Evolutionary conservation across 1,140 invertebrate species (phyloP).

Genomic region (Saccostrea echinata): DNA sequence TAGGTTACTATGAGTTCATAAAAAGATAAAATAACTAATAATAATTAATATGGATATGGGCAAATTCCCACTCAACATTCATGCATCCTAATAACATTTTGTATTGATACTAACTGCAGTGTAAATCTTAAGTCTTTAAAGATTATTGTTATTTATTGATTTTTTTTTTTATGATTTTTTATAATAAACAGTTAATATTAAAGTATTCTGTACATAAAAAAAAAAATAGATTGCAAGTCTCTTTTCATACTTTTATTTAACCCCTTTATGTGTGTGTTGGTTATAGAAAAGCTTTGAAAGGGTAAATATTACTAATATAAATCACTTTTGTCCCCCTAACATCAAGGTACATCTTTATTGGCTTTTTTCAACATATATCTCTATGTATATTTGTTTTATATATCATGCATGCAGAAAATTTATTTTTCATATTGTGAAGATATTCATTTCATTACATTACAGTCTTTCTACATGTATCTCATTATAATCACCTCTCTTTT

Average conservation of each 20-base stretch:
- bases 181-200: too few relatives aligned
- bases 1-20: conserved; percentile 76
- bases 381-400: neutral
- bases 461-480: neutral
- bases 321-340: neutral
- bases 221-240: too few relatives aligned
- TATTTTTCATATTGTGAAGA: neutral
- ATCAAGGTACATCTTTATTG: neutral
- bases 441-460: neutral
- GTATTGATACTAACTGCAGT: neutral
- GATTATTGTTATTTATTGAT: too few relatives aligned
- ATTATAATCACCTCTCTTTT: neutral
- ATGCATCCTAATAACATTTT: neutral
- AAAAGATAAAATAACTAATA: neutral
- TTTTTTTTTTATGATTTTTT: too few relatives aligned
- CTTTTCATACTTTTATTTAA: neutral
- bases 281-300: conserved; percentile 5
- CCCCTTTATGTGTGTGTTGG: neutral
- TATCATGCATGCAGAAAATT: neutral
- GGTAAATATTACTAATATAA: neutral
- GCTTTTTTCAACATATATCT: neutral
- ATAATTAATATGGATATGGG: neutral
- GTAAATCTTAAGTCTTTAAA: too few relatives aligned
- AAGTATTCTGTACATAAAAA: too few relatives aligned
- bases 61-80: neutral